Conservation (phyloP, 2,113 vertebrate species). For the Megaptera novaeangliae region DNA sequence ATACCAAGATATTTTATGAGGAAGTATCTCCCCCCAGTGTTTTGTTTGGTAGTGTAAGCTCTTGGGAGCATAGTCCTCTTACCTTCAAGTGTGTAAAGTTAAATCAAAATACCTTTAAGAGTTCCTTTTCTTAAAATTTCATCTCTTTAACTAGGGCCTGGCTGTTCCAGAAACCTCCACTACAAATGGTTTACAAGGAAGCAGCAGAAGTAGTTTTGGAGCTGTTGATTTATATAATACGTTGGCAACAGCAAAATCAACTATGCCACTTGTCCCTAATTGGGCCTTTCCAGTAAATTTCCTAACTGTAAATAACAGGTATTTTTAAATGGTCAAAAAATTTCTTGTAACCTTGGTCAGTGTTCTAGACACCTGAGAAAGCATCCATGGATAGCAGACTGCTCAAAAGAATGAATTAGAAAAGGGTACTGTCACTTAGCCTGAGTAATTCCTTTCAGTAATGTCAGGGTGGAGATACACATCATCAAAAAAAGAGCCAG, state of each 20-base stretch:
- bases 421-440: constrained; percentile 6
- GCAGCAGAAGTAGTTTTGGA: neutral
- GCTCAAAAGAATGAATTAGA: constrained; percentile 23
- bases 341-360: neutral
- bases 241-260: constrained; percentile 14
- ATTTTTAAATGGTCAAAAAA: neutral
- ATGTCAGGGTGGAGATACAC: neutral
- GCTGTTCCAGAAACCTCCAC: constrained; percentile 11
- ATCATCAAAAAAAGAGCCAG: constrained; percentile 40
- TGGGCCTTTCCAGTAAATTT: constrained; percentile 37
- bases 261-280: neutral
- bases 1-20: neutral
- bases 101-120: constrained; percentile 26
- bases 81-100: constrained; percentile 16
- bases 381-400: neutral
- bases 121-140: constrained; percentile 38
- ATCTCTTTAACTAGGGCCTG: neutral
- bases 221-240: neutral
- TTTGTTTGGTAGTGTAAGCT: neutral
- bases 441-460: constrained; percentile 35
- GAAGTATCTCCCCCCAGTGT: neutral
- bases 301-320: neutral
- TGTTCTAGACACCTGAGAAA: constrained; percentile 3
- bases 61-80: constrained; percentile 14
- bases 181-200: neutral